Conservation (phyloP, 1,140 invertebrate genomes). For the Teleogryllus occipitalis region DNA sequence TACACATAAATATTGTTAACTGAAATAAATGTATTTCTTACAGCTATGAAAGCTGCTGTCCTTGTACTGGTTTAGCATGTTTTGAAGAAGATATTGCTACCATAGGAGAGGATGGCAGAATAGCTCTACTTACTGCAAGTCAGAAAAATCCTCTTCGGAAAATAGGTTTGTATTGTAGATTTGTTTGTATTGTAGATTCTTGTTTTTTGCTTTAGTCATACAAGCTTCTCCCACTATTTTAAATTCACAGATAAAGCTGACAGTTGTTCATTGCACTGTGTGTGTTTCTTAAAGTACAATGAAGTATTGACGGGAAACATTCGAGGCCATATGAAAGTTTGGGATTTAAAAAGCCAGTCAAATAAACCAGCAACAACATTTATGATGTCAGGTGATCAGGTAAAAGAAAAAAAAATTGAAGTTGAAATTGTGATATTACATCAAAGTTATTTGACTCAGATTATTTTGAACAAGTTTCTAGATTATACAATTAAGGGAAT, state of each 20-base stretch:
- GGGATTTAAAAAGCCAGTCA: slow-evolving; percentile 60
- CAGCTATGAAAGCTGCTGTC: slow-evolving; percentile 34
- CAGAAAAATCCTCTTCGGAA: slow-evolving; percentile 49
- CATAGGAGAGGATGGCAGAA: slow-evolving; percentile 73
- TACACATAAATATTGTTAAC: slow-evolving; percentile 13
- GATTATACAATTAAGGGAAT: too few species aligned
- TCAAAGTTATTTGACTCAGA: too few species aligned
- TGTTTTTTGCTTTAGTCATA: not conserved
- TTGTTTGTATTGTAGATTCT: slow-evolving; percentile 33
- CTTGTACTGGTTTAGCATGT: slow-evolving; percentile 57
- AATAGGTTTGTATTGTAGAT: slow-evolving; percentile 43
- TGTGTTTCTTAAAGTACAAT: slow-evolving; percentile 68
- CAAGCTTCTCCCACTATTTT: slow-evolving; percentile 21
- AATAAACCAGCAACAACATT: slow-evolving; percentile 53
- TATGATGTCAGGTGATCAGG: slow-evolving; percentile 54
- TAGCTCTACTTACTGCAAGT: slow-evolving; percentile 58
- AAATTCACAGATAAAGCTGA: slow-evolving; percentile 58
- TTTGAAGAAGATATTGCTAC: slow-evolving; percentile 64
- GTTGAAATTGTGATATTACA: too few species aligned
- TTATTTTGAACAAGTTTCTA: too few species aligned
- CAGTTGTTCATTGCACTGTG: slow-evolving; percentile 67
- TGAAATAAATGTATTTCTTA: slow-evolving; percentile 15
- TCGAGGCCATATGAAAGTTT: slow-evolving; percentile 77
- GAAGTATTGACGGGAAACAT: slow-evolving; percentile 74
- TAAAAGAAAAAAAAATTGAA: slow-evolving; percentile 25